These are phyloP conservation scores for Hiodon alosoides DNA, from an alignment of 2,113 vertebrate species.

Conservation along the genomic window DNA sequence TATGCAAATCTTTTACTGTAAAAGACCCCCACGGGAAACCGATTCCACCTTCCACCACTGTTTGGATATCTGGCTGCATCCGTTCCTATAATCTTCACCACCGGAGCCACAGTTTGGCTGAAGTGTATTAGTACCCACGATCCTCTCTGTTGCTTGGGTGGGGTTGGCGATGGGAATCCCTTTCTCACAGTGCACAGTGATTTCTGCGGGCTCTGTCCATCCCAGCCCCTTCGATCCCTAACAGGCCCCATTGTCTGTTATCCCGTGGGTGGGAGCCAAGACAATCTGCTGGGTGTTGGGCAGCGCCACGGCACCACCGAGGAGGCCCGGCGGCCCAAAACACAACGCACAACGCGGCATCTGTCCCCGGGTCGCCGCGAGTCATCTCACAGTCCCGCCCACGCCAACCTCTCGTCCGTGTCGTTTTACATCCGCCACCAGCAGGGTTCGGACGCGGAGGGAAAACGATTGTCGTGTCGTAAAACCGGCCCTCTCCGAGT, in stretches of 20 bases:
- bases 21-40: too few relatives aligned
- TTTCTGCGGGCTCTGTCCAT: neutral
- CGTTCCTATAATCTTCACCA: too few relatives aligned
- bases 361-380: conserved; percentile 5
- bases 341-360: conserved; percentile 3
- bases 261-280: neutral
- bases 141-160: neutral
- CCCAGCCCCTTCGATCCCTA: neutral
- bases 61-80: too few relatives aligned
- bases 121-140: neutral
- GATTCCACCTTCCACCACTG: too few relatives aligned
- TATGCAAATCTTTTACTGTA: too few relatives aligned
- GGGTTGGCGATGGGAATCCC: neutral
- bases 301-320: neutral
- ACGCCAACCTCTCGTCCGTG: neutral
- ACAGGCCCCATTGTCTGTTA: neutral
- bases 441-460: too few relatives aligned
- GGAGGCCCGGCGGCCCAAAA: neutral
- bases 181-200: neutral
- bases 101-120: neutral
- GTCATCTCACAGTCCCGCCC: neutral
- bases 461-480: too few relatives aligned
- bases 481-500: too few relatives aligned
- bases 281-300: neutral
- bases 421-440: too few relatives aligned